Evolutionary conservation across 2,113 vertebrate genomes (phyloP).

Genomic region (Oncorhynchus clarkii): DNA sequence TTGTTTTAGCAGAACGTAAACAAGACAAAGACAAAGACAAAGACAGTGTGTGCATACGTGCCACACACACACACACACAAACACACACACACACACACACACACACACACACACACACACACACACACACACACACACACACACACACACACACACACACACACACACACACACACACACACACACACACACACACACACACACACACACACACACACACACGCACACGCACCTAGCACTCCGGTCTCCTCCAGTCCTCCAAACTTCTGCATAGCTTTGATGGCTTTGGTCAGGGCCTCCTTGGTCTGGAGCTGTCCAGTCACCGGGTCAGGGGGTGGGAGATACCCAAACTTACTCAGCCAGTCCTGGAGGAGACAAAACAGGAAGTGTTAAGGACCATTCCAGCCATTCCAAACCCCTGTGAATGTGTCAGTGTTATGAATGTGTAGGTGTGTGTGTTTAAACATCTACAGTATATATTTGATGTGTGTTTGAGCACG

Average conservation of each 20-base stretch:
- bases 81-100: not conserved
- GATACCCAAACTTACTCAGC: slow-evolving; percentile 93
- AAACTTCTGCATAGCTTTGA: slow-evolving; percentile 92
- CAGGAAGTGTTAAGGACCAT: slow-evolving; percentile 11
- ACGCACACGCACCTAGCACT: slow-evolving; percentile 77
- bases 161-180: not conserved
- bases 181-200: slow-evolving; percentile 61
- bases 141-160: slow-evolving; percentile 61
- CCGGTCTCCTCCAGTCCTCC: slow-evolving; percentile 90
- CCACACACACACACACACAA: not conserved
- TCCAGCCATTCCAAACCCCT: slow-evolving; percentile 22
- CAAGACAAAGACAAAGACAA: not conserved
- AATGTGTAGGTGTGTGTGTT: not conserved
- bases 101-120: slow-evolving; percentile 22
- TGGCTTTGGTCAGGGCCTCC: slow-evolving; percentile 88
- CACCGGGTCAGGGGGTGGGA: slow-evolving; percentile 83
- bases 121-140: slow-evolving; percentile 55
- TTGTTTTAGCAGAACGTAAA: too few relatives aligned
- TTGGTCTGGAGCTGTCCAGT: slow-evolving; percentile 87
- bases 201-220: not conserved
- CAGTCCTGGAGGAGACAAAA: slow-evolving; percentile 81
- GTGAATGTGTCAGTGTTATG: not conserved
- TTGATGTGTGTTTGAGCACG: not conserved
- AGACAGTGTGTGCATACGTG: not conserved
- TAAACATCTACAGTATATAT: not conserved